Percentiles rank a stretch among this genome's conserved stretches.
Evolutionary conservation across 2,113 vertebrate genomes (phyloP).

Genomic region (Coptodon bakossiorum): DNA sequence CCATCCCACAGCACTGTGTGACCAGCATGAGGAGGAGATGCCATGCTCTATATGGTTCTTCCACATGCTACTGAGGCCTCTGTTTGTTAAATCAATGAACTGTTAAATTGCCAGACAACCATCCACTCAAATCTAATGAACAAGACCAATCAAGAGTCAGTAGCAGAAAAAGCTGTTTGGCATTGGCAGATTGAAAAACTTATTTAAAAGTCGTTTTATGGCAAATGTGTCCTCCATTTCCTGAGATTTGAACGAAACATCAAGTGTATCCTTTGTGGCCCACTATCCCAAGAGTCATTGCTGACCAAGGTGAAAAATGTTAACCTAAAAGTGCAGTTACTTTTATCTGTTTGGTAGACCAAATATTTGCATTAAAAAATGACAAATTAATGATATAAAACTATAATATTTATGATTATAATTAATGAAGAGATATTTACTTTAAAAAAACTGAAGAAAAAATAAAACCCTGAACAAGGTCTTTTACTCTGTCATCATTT

Average conservation of each 20-base stretch:
- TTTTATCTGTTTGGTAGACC: neutral
- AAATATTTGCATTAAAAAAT: neutral
- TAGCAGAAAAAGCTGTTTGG: neutral
- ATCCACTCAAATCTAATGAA: neutral
- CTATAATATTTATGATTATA: neutral
- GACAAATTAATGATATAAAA: neutral
- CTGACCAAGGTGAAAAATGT: neutral
- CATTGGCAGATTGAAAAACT: fast-evolving
- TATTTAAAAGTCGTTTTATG: neutral
- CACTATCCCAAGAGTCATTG: neutral
- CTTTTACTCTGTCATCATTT: fast-evolving
- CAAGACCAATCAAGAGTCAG: neutral
- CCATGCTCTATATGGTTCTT: neutral
- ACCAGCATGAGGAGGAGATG: neutral
- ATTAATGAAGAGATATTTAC: neutral
- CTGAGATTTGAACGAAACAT: neutral
- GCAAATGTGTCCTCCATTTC: fast-evolving
- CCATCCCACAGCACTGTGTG: neutral
- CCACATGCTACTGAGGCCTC: neutral
- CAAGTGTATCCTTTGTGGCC: neutral
- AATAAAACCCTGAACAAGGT: fast-evolving
- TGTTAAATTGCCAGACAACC: neutral
- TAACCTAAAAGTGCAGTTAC: fast-evolving
- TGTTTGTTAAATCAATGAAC: neutral
- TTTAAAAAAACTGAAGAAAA: neutral